Conservation (phyloP, 2,113 vertebrate genomes). For the Ptilorrhoa leucosticta region DNA sequence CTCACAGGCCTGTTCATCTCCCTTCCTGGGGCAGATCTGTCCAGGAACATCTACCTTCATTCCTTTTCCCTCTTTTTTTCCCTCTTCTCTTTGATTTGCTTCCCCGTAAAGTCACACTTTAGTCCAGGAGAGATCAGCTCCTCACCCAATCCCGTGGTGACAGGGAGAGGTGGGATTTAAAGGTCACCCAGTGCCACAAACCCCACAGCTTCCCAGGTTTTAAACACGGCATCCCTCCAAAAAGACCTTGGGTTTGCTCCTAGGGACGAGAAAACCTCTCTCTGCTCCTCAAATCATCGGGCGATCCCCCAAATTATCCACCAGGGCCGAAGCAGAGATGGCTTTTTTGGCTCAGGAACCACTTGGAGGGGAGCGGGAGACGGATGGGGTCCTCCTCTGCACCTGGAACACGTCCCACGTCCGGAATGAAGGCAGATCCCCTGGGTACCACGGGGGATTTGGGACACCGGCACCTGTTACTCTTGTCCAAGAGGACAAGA, state of each 20-base stretch:
- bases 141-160: background rate
- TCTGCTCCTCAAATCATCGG: background rate
- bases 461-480: background rate
- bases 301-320: background rate
- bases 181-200: background rate
- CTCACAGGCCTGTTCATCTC: background rate
- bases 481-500: background rate
- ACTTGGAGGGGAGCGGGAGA: background rate
- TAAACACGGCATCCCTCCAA: background rate
- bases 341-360: background rate
- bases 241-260: background rate
- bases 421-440: background rate
- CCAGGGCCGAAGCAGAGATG: background rate
- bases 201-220: background rate
- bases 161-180: background rate
- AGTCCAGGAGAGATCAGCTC: background rate
- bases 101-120: background rate
- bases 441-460: rapidly evolving
- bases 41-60: background rate
- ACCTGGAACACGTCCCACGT: rapidly evolving
- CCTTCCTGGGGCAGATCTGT: rapidly evolving
- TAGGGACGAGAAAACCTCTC: background rate
- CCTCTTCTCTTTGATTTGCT: background rate
- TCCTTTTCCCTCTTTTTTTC: background rate
- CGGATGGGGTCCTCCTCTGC: background rate